phyloP scores from a whole-genome alignment of 2,797 vertebrate genomes.

The Scyliorhinus canicula region DNA sequence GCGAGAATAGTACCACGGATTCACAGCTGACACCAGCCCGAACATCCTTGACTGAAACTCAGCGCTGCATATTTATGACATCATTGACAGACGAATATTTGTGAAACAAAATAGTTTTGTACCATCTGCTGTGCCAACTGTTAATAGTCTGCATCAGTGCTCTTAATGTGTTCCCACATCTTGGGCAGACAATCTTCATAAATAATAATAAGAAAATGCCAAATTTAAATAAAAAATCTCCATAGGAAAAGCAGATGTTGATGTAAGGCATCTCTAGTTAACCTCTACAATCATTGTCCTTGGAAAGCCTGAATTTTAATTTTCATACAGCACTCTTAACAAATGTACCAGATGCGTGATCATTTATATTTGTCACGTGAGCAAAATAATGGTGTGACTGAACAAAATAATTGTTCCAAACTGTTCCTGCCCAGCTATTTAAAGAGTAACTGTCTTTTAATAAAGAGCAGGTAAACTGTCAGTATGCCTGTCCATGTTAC shows the following conservation, averaged over 20 bases:
- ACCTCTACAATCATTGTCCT: constrained; percentile 14
- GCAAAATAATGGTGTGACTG: not conserved
- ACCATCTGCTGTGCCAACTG: constrained; percentile 21
- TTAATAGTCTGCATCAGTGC: not conserved
- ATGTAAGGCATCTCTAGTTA: not conserved
- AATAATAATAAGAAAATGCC: not conserved
- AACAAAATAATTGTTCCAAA: constrained; percentile 15
- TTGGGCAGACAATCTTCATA: constrained; percentile 5
- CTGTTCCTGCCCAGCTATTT: not conserved
- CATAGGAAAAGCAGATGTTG: not conserved
- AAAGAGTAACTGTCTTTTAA: constrained; percentile 2
- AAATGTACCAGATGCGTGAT: constrained; percentile 16
- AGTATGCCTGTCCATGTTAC: not conserved
- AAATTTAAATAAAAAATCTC: not conserved
- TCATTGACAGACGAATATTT: not conserved
- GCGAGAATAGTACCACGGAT: not conserved
- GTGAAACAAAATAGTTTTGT: not conserved
- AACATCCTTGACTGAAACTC: not conserved
- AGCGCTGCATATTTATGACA: not conserved
- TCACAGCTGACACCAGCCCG: not conserved
- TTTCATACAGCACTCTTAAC: not conserved
- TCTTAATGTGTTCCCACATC: not conserved
- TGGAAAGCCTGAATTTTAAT: not conserved
- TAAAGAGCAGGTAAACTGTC: not conserved
- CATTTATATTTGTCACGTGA: constrained; percentile 5